phyloP scores from a whole-genome alignment of 2,888 invertebrate species.

The Idaea straminata region DNA sequence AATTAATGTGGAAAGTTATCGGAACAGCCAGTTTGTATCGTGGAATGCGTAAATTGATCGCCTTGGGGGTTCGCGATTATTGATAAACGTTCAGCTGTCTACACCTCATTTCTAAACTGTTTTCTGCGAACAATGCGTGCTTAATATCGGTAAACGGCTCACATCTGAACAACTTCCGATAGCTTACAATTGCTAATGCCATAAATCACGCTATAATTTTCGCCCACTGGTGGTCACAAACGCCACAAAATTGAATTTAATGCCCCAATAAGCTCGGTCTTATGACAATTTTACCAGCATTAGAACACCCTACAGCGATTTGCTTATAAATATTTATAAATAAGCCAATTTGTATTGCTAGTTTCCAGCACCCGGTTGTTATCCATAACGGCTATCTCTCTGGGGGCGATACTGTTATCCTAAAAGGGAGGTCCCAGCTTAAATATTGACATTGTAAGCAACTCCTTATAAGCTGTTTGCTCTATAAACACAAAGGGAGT shows the following conservation, averaged over 20 bases:
- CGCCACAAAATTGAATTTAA: conserved; percentile 61
- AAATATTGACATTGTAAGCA: conserved; percentile 47
- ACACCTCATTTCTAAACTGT: neutral
- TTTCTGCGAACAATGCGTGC: neutral
- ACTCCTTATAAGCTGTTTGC: conserved; percentile 38
- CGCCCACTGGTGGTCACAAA: conserved; percentile 49
- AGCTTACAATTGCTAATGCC: conserved; percentile 51
- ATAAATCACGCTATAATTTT: conserved; percentile 63
- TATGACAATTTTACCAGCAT: conserved; percentile 63
- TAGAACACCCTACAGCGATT: conserved; percentile 57
- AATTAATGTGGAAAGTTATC: conserved; percentile 17
- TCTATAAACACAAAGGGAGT: conserved; percentile 35
- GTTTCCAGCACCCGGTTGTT: conserved; percentile 40
- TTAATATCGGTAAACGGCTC: neutral
- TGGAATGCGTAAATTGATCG: conserved; percentile 13
- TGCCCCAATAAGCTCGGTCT: conserved; percentile 55
- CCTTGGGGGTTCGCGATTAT: conserved; percentile 7
- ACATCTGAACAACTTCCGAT: conserved; percentile 41
- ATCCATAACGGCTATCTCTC: conserved; percentile 47
- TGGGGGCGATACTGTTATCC: conserved; percentile 45
- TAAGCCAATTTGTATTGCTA: conserved; percentile 48
- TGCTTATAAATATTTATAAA: conserved; percentile 68
- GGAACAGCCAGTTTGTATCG: conserved; percentile 13
- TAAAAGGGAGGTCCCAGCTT: conserved; percentile 55
- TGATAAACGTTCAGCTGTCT: neutral